Evolutionary conservation across 2,888 invertebrate species (phyloP).

Genomic region (Patella depressa): DNA sequence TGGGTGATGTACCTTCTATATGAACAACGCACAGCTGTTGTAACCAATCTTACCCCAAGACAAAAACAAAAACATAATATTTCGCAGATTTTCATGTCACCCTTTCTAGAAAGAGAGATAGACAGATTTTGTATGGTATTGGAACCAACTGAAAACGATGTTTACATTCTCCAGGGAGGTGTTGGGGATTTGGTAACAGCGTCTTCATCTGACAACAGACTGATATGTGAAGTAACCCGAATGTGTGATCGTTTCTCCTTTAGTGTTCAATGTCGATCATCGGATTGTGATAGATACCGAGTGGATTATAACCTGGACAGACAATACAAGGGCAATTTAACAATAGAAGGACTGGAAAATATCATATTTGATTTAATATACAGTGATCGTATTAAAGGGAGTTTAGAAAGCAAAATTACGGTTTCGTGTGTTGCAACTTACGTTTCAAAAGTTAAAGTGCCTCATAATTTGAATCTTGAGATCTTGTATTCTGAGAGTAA

Average conservation of each 20-base stretch:
- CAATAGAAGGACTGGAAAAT: neutral
- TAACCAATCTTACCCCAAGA: no score
- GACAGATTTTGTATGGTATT: neutral
- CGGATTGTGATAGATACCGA: neutral
- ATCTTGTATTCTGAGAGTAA: neutral
- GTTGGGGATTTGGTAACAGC: neutral
- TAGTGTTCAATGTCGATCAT: neutral
- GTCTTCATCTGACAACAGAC: neutral
- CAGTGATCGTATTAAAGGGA: neutral
- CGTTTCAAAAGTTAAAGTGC: neutral
- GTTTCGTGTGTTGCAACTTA: neutral
- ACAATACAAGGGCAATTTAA: neutral
- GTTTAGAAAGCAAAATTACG: neutral
- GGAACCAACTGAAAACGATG: conserved; percentile 1
- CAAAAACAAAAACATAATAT: no score
- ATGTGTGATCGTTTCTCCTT: conserved; percentile 5
- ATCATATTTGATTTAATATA: conserved; percentile 1
- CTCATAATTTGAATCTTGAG: neutral
- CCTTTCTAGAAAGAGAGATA: neutral
- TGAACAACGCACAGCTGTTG: no score
- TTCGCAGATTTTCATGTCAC: neutral
- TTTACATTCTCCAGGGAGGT: neutral
- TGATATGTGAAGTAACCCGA: neutral
- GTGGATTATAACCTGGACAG: neutral
- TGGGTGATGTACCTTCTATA: no score